phyloP scores from a whole-genome alignment of 2,113 vertebrate genomes.

The Pimephales promelas region DNA sequence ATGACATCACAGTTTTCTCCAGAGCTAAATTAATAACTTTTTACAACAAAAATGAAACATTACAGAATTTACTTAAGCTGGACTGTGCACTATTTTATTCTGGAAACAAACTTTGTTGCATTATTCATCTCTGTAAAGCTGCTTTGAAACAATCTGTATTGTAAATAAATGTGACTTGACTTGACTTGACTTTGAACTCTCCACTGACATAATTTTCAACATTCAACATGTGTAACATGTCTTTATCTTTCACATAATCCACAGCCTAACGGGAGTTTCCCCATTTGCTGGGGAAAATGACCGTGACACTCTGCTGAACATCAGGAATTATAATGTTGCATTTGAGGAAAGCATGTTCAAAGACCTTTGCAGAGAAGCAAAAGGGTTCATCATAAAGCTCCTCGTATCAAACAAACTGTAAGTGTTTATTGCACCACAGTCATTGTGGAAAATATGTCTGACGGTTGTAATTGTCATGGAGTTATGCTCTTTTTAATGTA shows the following conservation, averaged over 20 bases:
- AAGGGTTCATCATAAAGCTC: constrained; percentile 94
- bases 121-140: too few species aligned
- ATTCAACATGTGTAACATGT: not conserved
- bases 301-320: constrained; percentile 87
- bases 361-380: constrained; percentile 88
- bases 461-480: too few species aligned
- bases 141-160: too few species aligned
- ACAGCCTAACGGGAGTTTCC: constrained; percentile 91
- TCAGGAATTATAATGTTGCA: constrained; percentile 91
- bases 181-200: not conserved
- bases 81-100: too few species aligned
- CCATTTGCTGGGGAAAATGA: constrained; percentile 93
- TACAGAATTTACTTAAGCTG: too few species aligned
- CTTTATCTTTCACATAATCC: constrained; percentile 28
- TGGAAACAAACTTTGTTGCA: too few species aligned
- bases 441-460: not conserved
- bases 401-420: constrained; percentile 89
- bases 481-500: not conserved
- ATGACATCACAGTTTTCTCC: too few species aligned
- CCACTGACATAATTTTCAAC: not conserved
- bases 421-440: constrained; percentile 64
- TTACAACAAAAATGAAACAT: too few species aligned
- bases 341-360: constrained; percentile 93
- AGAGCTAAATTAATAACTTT: too few species aligned
- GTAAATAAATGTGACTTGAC: too few species aligned